phyloP scores from a whole-genome alignment of 1,140 invertebrate genomes.

The Drosophila rhopaloa region DNA sequence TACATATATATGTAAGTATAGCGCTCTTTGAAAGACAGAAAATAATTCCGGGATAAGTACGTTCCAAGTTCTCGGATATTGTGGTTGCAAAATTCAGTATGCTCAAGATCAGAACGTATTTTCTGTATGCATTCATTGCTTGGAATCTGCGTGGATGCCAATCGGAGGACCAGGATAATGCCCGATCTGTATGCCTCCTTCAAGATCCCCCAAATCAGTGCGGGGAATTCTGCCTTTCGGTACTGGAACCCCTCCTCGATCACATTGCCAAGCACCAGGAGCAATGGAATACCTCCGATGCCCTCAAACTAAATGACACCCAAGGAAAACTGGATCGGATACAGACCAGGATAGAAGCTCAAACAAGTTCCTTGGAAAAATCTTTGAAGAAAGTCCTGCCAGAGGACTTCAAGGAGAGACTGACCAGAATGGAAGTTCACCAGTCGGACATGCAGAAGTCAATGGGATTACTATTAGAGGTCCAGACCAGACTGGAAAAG shows the following conservation, averaged over 20 bases:
- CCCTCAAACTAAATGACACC: too few relatives aligned
- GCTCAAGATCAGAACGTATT: not conserved
- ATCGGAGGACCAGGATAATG: not conserved
- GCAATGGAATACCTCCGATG: not conserved
- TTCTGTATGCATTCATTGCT: not conserved
- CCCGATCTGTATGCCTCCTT: not conserved
- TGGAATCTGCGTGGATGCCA: not conserved
- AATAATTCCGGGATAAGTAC: not conserved
- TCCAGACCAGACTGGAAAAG: not conserved
- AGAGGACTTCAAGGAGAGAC: not conserved
- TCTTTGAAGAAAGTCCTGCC: not conserved
- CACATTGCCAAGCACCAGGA: slow-evolving; percentile 4
- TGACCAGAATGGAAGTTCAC: not conserved
- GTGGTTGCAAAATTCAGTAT: not conserved
- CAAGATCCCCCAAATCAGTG: slow-evolving; percentile 3
- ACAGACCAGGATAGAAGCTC: not conserved
- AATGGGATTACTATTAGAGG: not conserved
- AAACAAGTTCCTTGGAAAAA: not conserved
- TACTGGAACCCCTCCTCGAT: not conserved
- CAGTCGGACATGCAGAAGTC: not conserved
- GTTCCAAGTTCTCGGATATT: not conserved
- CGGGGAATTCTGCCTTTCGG: not conserved
- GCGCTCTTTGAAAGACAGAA: not conserved
- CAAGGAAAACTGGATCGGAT: not conserved
- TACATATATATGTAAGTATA: not conserved